phyloP scores from a whole-genome alignment of 2,797 vertebrate species.

The Rhadinocentrus ornatus region DNA sequence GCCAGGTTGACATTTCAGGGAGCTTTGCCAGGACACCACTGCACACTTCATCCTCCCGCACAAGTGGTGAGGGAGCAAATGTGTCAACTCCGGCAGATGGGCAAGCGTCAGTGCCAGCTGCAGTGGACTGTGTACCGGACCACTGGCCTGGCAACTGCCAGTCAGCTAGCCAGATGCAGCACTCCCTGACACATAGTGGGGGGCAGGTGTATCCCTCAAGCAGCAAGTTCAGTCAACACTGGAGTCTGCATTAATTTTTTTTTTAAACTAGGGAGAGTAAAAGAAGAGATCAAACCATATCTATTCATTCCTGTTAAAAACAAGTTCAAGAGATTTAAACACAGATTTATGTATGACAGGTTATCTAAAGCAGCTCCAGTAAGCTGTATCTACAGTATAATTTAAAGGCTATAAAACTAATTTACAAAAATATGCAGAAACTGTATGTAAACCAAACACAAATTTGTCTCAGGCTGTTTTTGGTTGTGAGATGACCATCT shows the following conservation, averaged over 20 bases:
- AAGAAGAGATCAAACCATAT: conserved; percentile 10
- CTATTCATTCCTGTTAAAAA: not conserved
- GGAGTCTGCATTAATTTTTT: conserved; percentile 14
- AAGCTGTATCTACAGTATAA: not conserved
- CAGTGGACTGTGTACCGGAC: conserved; percentile 71
- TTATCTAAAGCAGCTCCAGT: not conserved
- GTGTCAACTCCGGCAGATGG: conserved; percentile 83
- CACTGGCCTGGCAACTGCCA: conserved; percentile 77
- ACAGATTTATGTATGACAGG: not conserved
- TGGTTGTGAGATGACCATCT: too few relatives aligned
- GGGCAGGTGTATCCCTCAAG: conserved; percentile 74
- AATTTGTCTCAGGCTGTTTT: not conserved
- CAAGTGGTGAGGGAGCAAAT: conserved; percentile 77
- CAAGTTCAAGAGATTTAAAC: not conserved
- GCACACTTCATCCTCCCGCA: conserved; percentile 77
- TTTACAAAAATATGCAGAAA: not conserved
- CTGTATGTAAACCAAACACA: not conserved
- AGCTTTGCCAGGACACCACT: conserved; percentile 76
- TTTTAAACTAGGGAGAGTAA: conserved; percentile 10
- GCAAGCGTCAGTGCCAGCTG: conserved; percentile 74
- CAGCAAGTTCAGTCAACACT: conserved; percentile 47
- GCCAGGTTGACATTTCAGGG: conserved; percentile 81
- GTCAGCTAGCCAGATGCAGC: conserved; percentile 60
- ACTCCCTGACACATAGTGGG: conserved; percentile 69
- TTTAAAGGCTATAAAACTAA: not conserved